Evolutionary conservation across 2,888 invertebrate genomes (phyloP).

Genomic region (Cataglyphis cursor): DNA sequence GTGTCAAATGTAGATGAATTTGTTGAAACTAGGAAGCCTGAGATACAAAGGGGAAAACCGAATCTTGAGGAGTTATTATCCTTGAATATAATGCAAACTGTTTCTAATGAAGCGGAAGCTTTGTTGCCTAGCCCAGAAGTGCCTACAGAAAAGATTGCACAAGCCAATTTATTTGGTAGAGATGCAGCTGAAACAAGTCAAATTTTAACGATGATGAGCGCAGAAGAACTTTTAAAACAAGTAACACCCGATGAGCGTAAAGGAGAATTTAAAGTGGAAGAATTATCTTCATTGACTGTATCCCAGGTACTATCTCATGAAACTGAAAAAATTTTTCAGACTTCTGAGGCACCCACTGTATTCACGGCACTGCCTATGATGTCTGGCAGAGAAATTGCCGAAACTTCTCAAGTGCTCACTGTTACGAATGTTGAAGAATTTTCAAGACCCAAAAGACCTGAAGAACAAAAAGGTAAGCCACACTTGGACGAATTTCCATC

Average conservation of each 20-base stretch:
- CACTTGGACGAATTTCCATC: constrained; percentile 75
- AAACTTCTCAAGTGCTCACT: constrained; percentile 76
- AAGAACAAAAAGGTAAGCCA: constrained; percentile 70
- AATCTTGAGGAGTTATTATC: constrained; percentile 78
- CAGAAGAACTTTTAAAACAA: constrained; percentile 75
- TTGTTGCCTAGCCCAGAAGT: constrained; percentile 65
- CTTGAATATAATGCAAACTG: constrained; percentile 75
- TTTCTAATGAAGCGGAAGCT: constrained; percentile 78
- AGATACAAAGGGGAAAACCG: constrained; percentile 75
- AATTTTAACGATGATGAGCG: constrained; percentile 75
- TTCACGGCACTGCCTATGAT: constrained; percentile 77
- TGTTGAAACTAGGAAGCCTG: constrained; percentile 67
- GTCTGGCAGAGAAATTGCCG: constrained; percentile 82
- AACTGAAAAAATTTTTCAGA: constrained; percentile 70
- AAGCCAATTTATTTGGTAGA: constrained; percentile 78
- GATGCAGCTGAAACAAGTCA: constrained; percentile 81
- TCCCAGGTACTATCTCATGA: constrained; percentile 79
- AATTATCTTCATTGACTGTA: constrained; percentile 77
- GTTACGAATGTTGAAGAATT: constrained; percentile 72
- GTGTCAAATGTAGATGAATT: constrained; percentile 78
- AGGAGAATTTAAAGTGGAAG: constrained; percentile 77
- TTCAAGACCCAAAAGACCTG: constrained; percentile 63
- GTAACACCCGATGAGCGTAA: constrained; percentile 73
- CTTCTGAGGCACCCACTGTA: constrained; percentile 58
- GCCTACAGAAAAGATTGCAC: constrained; percentile 84